Percentiles rank a stretch among this genome's conserved stretches.
phyloP scores from a whole-genome alignment of 1,140 invertebrate species.

The Hyposmocoma kahamanoa region DNA sequence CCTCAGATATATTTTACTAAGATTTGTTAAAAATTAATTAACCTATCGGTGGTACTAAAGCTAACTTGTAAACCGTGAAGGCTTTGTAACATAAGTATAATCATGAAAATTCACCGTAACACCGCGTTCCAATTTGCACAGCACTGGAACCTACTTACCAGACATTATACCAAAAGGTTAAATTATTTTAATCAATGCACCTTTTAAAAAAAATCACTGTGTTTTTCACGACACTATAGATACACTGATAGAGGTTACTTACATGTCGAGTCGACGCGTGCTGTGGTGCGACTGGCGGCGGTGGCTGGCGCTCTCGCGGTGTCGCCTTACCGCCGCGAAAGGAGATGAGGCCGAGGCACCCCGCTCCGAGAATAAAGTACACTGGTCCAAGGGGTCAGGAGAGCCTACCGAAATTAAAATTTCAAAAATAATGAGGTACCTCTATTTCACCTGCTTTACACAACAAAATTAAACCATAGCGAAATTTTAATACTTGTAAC shows the following conservation, averaged over 20 bases:
- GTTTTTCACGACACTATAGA: slow-evolving; percentile 48
- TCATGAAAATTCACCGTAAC: neutral
- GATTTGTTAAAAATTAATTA: too few species aligned
- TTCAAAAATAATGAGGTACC: slow-evolving; percentile 7
- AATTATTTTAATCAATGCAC: slow-evolving; percentile 33
- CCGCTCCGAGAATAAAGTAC: slow-evolving; percentile 45
- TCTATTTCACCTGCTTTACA: too few species aligned
- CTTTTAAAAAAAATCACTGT: slow-evolving; percentile 44
- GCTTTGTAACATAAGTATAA: too few species aligned
- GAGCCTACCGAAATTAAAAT: slow-evolving; percentile 23
- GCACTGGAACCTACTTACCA: slow-evolving; percentile 37
- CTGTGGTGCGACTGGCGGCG: slow-evolving; percentile 66
- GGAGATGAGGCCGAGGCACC: slow-evolving; percentile 52
- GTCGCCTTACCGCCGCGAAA: slow-evolving; percentile 66
- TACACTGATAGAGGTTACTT: slow-evolving; percentile 56
- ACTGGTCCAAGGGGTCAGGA: slow-evolving; percentile 18
- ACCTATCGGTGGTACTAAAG: too few species aligned
- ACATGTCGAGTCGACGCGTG: slow-evolving; percentile 72
- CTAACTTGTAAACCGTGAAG: neutral
- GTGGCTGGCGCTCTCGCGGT: slow-evolving; percentile 31
- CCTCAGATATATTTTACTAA: too few species aligned
- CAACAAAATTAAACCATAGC: too few species aligned
- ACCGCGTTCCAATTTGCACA: slow-evolving; percentile 12
- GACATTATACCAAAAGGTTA: slow-evolving; percentile 10
- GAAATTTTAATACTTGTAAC: too few species aligned